Base-by-base conservation (phyloP, 2,888 invertebrate species). In the Erebia ligea region DNA sequence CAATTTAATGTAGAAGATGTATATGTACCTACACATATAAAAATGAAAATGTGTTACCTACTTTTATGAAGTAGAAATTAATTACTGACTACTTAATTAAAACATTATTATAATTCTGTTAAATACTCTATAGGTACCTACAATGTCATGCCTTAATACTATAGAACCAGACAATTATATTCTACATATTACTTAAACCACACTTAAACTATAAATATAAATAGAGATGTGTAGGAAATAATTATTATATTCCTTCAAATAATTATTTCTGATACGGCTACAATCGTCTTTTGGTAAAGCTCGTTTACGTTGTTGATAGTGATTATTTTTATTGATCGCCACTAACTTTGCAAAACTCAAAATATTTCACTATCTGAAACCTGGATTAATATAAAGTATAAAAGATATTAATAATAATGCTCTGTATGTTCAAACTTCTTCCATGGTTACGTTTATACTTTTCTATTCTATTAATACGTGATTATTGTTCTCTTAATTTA, bases 171-270 rank as follows among this genome's bases (percentile, higher is more conserved):
- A 56, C 13, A 21, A 56, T 56, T 56, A 56, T 56, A 56, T 56
- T 56, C 21, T 56, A 56, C n/a, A 1, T 50, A 2, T 3, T 17
- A n/a, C n/a, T 52, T 52, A 50, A 15, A n/a, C n/a, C n/a, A n/a
- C n/a, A 1, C 5, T 21, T 21, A 34, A 34, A 34, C 34, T 52
- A 52, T 54, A 19, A 17, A 9, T 9, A 19, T 58, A 61, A 5
- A 11, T 17, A 19, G 45, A 61, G 10, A 11, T 59, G 11, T 19
- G 19, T 11, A 45, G 42, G 42, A 61, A 61, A 59, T 59, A 34
- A 34, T 34, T 34, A 59, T 10, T 54, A 19, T 61, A 61, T 40
- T 17, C 61, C 61, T 17, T 45, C 42, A 45, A 61, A 59, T 40
- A 17, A 45, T 4, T 45, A 11, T 61, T 10, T 54, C n/a, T 6